phyloP scores from a whole-genome alignment of 2,113 vertebrate species.

The Periophthalmus modestus region DNA sequence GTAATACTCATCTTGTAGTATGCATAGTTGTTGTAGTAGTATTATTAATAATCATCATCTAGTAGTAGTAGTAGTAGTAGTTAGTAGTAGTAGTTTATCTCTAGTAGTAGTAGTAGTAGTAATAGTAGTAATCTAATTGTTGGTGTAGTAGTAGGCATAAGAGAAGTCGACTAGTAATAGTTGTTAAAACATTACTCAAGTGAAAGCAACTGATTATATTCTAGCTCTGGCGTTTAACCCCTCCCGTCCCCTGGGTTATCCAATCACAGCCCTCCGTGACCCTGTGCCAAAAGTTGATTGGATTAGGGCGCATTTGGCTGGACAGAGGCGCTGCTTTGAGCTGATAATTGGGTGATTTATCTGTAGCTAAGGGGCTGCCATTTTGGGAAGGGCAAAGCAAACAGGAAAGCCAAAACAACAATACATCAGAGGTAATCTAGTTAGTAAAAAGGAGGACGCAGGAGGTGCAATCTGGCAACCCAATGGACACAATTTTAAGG shows the following conservation, averaged over 20 bases:
- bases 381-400: conserved; percentile 15
- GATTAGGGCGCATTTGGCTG: conserved; percentile 60
- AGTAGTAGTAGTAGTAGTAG: too few relatives aligned
- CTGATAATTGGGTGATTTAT: conserved; percentile 73
- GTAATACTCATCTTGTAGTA: too few relatives aligned
- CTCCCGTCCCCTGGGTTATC: conserved; percentile 53
- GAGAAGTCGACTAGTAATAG: too few relatives aligned
- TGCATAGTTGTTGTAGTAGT: too few relatives aligned
- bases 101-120: too few relatives aligned
- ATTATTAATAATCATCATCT: too few relatives aligned
- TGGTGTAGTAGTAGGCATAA: too few relatives aligned
- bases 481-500: background rate
- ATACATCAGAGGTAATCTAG: background rate
- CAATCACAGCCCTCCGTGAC: conserved; percentile 63
- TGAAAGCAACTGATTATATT: background rate
- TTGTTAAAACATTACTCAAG: background rate
- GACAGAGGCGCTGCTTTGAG: conserved; percentile 22
- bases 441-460: background rate
- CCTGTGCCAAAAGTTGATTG: conserved; percentile 64
- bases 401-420: conserved; percentile 6
- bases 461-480: conserved; percentile 1
- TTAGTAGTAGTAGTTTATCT: too few relatives aligned
- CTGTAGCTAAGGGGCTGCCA: conserved; percentile 44
- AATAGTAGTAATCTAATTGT: too few relatives aligned
- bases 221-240: background rate